Evolutionary conservation across 2,113 vertebrate species (phyloP).

Genomic region (Otis tarda): DNA sequence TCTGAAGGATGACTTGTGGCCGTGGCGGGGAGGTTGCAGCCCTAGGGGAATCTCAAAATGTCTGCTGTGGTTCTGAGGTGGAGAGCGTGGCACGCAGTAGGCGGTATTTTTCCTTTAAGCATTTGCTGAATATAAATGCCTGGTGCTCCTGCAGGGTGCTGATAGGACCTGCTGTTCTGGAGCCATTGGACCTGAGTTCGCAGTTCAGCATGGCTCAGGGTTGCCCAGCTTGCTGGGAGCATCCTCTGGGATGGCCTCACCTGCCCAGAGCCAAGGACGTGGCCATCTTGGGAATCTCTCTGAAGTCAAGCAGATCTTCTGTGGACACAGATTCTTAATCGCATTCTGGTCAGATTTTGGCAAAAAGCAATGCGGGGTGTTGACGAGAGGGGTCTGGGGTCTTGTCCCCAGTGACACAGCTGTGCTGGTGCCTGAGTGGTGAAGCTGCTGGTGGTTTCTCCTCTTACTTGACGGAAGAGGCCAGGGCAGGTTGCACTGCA

Average conservation of each 20-base stretch:
- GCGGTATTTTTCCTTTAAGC: neutral
- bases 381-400: neutral
- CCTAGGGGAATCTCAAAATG: neutral
- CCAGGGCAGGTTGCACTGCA: neutral
- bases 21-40: neutral
- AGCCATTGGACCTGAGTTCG: neutral
- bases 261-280: neutral
- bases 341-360: neutral
- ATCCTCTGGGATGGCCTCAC: neutral
- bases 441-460: neutral
- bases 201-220: neutral
- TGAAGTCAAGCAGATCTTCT: neutral
- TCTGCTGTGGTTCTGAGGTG: neutral
- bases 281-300: neutral
- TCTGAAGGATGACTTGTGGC: neutral
- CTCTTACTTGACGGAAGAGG: neutral
- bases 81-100: accelerated
- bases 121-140: neutral
- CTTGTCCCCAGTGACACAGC: accelerated
- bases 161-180: neutral
- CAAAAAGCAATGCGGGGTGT: neutral
- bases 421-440: neutral
- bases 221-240: neutral
- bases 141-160: neutral
- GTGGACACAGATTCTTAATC: neutral